These are phyloP conservation scores for Hydraecia micacea DNA, from an alignment of 2,888 invertebrate genomes.

Conservation along the genomic window DNA sequence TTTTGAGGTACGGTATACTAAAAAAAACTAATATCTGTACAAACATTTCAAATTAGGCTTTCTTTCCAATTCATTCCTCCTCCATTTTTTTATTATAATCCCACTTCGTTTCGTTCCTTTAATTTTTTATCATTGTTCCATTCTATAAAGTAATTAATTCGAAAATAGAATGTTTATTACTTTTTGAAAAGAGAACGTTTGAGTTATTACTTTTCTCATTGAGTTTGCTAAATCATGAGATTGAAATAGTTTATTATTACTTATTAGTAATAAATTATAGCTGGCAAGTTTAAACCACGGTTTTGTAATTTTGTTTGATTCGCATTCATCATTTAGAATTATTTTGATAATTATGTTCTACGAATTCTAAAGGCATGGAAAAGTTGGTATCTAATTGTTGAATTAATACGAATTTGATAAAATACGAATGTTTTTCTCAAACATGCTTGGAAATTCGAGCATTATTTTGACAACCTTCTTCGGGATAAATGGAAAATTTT, in stretches of 20 bases:
- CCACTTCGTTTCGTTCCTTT: constrained; percentile 3
- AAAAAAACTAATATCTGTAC: background rate
- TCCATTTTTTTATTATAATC: constrained; percentile 3
- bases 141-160: constrained; percentile 35
- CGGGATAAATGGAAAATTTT: too few species aligned
- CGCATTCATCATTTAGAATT: constrained; percentile 1
- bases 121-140: constrained; percentile 26
- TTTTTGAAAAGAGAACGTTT: constrained; percentile 28
- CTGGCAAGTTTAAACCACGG: background rate
- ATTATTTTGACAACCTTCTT: too few species aligned
- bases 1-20: too few species aligned
- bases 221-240: background rate
- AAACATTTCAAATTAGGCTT: background rate
- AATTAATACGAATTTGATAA: too few species aligned
- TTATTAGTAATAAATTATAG: constrained; percentile 9
- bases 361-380: background rate
- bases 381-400: background rate
- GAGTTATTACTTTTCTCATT: constrained; percentile 48
- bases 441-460: too few species aligned
- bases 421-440: too few species aligned
- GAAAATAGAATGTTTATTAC: constrained; percentile 43
- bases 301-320: constrained; percentile 14
- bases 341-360: background rate
- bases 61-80: constrained; percentile 6
- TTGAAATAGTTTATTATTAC: constrained; percentile 26